phyloP scores from a whole-genome alignment of 2,888 invertebrate genomes.

The Ennomos erosarius region DNA sequence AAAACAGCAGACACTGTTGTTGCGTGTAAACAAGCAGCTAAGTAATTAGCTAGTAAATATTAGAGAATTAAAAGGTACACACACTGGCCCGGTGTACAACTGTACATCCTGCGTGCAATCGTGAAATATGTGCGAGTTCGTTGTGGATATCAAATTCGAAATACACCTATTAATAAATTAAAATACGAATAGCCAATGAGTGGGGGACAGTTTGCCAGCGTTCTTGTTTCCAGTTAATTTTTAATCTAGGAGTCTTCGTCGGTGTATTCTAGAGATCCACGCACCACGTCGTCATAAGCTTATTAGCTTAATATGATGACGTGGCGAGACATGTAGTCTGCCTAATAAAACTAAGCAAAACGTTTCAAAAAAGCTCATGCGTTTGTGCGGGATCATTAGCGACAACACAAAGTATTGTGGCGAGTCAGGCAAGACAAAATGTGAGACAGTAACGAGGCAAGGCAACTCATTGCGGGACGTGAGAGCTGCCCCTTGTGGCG shows the following conservation, averaged over 20 bases:
- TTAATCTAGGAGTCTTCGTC: too few species aligned
- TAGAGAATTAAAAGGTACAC: constrained; percentile 35
- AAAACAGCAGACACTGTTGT: constrained; percentile 54
- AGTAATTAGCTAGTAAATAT: constrained; percentile 54
- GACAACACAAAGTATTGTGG: constrained; percentile 61
- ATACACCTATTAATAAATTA: too few species aligned
- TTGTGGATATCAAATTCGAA: too few species aligned
- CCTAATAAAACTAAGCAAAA: constrained; percentile 10
- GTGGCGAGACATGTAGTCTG: not conserved
- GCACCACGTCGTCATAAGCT: too few species aligned
- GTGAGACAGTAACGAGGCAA: constrained; percentile 81
- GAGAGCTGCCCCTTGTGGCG: constrained; percentile 75
- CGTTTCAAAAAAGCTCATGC: constrained; percentile 29
- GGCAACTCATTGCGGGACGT: constrained; percentile 74
- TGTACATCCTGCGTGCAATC: constrained; percentile 9
- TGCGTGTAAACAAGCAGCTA: constrained; percentile 55
- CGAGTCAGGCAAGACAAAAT: constrained; percentile 60
- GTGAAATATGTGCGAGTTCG: not conserved
- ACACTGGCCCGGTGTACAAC: constrained; percentile 15
- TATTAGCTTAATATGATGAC: not conserved
- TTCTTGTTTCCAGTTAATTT: too few species aligned
- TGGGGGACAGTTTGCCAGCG: too few species aligned
- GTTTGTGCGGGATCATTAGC: constrained; percentile 68
- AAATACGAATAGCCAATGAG: too few species aligned
- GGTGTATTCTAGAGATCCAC: too few species aligned